Conservation (phyloP, 2,113 vertebrate species). For the Ginglymostoma cirratum region DNA sequence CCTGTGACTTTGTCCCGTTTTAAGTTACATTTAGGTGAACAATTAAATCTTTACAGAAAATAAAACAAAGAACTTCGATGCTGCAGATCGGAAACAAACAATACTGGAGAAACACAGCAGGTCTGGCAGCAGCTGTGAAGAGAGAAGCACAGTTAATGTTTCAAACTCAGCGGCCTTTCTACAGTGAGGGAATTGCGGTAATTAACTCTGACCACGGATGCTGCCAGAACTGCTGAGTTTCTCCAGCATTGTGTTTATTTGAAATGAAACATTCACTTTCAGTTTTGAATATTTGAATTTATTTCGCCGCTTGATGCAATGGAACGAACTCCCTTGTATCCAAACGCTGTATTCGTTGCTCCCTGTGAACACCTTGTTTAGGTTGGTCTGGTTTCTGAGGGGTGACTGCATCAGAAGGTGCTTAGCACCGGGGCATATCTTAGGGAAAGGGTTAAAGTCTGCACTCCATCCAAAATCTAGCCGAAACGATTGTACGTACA, state of each 20-base stretch:
- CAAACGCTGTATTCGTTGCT: not conserved
- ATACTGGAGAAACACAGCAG: no score
- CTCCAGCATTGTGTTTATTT: no score
- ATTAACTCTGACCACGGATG: no score
- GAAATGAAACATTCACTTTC: not conserved
- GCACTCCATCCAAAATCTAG: not conserved
- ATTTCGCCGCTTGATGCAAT: not conserved
- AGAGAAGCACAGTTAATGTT: no score
- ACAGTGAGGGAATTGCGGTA: no score
- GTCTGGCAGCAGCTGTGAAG: no score
- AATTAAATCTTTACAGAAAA: no score
- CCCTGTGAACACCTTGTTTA: not conserved
- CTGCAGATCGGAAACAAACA: no score
- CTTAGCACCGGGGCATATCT: not conserved
- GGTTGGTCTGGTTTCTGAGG: not conserved
- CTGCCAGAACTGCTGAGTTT: no score
- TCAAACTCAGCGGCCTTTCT: no score
- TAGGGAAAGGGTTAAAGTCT: not conserved
- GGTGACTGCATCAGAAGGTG: not conserved
- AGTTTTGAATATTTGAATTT: not conserved
- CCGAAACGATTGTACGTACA: not conserved
- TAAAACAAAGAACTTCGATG: no score
- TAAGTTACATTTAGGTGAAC: no score
- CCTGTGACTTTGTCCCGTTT: not conserved
- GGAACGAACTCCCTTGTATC: not conserved